These are phyloP conservation scores for Galeruca laticollis DNA, from an alignment of 2,888 invertebrate species.

Conservation along the genomic window DNA sequence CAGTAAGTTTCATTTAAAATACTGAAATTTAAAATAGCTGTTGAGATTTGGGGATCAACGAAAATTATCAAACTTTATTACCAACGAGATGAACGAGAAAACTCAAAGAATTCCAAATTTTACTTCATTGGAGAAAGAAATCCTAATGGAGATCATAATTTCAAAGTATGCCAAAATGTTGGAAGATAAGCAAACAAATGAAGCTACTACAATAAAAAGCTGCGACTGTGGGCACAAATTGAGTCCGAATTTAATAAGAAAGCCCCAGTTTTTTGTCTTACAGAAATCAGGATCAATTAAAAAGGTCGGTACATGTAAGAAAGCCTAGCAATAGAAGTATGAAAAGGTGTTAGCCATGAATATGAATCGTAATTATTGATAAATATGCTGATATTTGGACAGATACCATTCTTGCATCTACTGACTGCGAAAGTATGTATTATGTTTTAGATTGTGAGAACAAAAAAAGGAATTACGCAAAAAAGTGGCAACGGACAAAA, in stretches of 20 bases:
- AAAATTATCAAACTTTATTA: not conserved
- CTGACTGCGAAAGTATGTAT: too few relatives aligned
- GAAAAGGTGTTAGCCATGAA: too few relatives aligned
- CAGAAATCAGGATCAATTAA: not conserved
- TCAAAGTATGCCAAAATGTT: not conserved
- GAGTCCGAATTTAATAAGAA: not conserved
- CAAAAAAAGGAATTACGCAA: not conserved
- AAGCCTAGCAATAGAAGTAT: too few relatives aligned
- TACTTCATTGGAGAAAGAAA: not conserved
- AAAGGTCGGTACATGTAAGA: not conserved
- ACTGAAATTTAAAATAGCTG: not conserved
- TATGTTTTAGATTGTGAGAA: not conserved
- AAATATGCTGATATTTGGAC: too few relatives aligned
- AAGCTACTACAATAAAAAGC: too few relatives aligned
- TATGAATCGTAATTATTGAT: too few relatives aligned
- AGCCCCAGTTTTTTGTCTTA: not conserved
- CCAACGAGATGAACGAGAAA: not conserved
- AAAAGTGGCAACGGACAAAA: not conserved
- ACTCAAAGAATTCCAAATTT: constrained; percentile 4
- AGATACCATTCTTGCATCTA: too few relatives aligned
- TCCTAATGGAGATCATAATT: not conserved
- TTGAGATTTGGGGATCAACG: not conserved
- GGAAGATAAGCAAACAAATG: not conserved
- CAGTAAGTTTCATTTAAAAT: too few relatives aligned
- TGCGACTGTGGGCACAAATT: too few relatives aligned